Evolutionary conservation across 2,888 invertebrate species (phyloP).

Genomic region (Troglohyphantes excavatus): DNA sequence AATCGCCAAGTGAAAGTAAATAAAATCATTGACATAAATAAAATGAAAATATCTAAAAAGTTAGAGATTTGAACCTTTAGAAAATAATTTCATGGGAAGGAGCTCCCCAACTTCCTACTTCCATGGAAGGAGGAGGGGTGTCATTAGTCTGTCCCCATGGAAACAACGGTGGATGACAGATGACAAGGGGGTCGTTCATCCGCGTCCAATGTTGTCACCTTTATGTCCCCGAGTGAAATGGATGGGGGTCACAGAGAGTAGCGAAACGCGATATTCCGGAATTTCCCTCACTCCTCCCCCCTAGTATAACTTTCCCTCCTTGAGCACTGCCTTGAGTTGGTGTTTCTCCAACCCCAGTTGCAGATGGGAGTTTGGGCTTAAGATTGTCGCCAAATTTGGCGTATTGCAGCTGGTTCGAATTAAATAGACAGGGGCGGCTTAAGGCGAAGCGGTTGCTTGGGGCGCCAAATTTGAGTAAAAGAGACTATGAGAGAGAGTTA

Average conservation of each 20-base stretch:
- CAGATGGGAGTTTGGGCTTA: slow-evolving; percentile 1
- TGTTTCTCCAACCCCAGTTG: background rate
- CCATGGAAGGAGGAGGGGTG: background rate
- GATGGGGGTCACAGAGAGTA: slow-evolving; percentile 45
- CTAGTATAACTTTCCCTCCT: background rate
- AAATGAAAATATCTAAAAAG: background rate
- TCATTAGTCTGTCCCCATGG: slow-evolving; percentile 69
- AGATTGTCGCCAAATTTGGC: slow-evolving; percentile 19
- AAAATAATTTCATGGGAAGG: background rate
- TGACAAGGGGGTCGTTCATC: slow-evolving; percentile 55
- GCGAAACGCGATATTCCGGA: slow-evolving; percentile 44
- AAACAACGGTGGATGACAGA: slow-evolving; percentile 62
- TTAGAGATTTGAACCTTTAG: background rate
- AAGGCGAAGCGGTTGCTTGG: no score
- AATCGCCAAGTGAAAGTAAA: no score
- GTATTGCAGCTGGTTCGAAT: slow-evolving; percentile 23
- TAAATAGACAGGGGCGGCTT: no score
- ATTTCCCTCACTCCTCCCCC: slow-evolving; percentile 3
- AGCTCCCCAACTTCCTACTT: background rate
- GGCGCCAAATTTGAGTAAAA: no score
- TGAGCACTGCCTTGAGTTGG: background rate
- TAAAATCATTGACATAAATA: background rate
- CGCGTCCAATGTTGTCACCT: slow-evolving; percentile 74
- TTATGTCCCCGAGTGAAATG: slow-evolving; percentile 26
- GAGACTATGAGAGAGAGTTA: no score